Base-by-base conservation (phyloP, 2,888 invertebrate species). In the Brachypalpus laphriformis region DNA sequence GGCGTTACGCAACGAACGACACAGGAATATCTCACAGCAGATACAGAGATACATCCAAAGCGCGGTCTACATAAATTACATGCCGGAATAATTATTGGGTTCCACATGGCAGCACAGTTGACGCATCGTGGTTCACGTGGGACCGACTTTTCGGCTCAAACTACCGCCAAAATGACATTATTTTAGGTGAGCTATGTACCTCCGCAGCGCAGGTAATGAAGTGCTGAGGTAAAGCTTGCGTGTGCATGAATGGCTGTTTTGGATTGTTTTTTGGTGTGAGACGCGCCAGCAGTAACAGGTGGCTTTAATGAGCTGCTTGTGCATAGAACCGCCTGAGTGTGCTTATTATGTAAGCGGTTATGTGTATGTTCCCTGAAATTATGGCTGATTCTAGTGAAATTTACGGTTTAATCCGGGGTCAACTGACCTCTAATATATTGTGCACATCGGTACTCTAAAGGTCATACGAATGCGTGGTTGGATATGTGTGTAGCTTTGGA, bases 31-130 rank as follows among this genome's bases (percentile, higher is more conserved):
- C 80, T 80, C 72, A 78, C 72, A 47, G 37, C 40, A 28, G 9
- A 75, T 47, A 42, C 34, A 72, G 40, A 31, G 31, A 31, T 22
- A 74, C 40, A 51, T 34, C 31, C 42, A 65, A 49, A 9, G 7
- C 16, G 54, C 63, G 45, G 54, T 49, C 57, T 47, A 75, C 75
- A 85, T 81, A 74, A 83, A 70, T 78, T 68, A 71, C 57, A 25
- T 85, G 83, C 70, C 75, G 81, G 83, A 81, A 81, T 80, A 75
- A 85, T 85, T 70, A 74, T 68, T 65, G 63, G 45, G 81, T 85
- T 85, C 81, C 83, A 81, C 75, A 75, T 81, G 25, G 80, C 65
- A 70, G 80, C 74, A 57, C 72, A 63, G 49, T 18, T 71, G 80
- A 85, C 82, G 70, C 80, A 80, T 49, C 37, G 42, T 72, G 20